These are phyloP conservation scores for Chionomys nivalis DNA, from an alignment of 2,113 vertebrate species.

Conservation along the genomic window DNA sequence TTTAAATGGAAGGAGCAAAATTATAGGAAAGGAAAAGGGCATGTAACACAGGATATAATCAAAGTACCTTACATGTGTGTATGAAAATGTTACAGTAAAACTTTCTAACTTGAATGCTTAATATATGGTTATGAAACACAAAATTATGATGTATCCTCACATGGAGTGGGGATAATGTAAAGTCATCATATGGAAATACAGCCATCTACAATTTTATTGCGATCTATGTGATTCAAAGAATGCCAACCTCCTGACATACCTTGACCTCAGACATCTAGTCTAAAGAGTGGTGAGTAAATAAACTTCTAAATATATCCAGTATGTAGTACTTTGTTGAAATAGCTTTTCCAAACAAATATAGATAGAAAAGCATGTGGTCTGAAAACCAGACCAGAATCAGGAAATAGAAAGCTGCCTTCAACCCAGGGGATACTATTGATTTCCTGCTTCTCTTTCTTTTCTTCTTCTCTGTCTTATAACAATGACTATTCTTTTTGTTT, in stretches of 20 bases:
- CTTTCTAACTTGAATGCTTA: not conserved
- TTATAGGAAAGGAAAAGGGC: not conserved
- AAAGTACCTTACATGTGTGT: not conserved
- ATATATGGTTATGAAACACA: not conserved
- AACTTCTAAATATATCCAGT: not conserved
- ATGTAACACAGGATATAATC: not conserved
- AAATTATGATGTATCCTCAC: not conserved
- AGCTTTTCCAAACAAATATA: not conserved
- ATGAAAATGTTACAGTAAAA: not conserved
- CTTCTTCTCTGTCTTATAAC: slow-evolving; percentile 38
- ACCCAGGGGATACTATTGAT: not conserved
- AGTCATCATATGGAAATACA: not conserved
- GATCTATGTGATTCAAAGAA: not conserved
- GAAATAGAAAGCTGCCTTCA: not conserved
- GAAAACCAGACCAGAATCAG: not conserved
- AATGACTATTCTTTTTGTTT: slow-evolving; percentile 32
- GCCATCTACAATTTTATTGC: not conserved
- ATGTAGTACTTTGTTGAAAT: not conserved
- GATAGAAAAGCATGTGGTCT: not conserved
- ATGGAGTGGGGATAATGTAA: not conserved
- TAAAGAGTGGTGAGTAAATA: slow-evolving; percentile 41
- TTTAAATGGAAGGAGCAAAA: not conserved
- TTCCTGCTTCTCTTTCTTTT: not conserved
- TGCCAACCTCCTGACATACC: not conserved
- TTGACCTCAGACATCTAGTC: not conserved